Percentiles rank a stretch among this genome's conserved stretches.
Conservation (phyloP, 2,888 invertebrate genomes). For the Cataglyphis cursor region DNA sequence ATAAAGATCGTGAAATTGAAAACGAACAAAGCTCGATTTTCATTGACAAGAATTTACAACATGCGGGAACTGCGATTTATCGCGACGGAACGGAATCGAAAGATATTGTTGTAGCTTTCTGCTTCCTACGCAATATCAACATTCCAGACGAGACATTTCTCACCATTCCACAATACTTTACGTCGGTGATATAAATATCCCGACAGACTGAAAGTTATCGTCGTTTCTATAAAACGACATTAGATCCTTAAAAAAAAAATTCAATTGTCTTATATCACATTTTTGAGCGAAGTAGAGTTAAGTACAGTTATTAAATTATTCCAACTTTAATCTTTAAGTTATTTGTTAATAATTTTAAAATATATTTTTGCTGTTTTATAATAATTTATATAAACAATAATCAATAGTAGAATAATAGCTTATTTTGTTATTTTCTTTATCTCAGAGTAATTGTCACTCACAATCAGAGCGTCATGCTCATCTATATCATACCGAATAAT, state of each 20-base stretch:
- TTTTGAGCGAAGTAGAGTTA: background rate
- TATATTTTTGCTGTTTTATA: background rate
- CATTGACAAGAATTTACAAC: constrained; percentile 57
- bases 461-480: constrained; percentile 8
- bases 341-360: background rate
- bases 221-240: background rate
- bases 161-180: constrained; percentile 56
- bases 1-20: constrained; percentile 42
- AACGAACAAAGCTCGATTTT: constrained; percentile 47
- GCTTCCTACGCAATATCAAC: constrained; percentile 55
- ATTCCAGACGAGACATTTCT: constrained; percentile 51
- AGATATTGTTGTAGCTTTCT: constrained; percentile 56
- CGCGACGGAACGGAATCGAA: constrained; percentile 54
- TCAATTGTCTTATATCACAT: background rate
- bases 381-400: constrained; percentile 2
- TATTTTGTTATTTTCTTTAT: constrained; percentile 8
- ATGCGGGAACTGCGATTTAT: constrained; percentile 50
- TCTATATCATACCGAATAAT: constrained; percentile 38
- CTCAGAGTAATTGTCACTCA: constrained; percentile 1
- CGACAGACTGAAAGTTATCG: constrained; percentile 52
- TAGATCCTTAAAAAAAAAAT: background rate
- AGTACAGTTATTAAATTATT: background rate
- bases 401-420: background rate
- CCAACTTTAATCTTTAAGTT: constrained; percentile 5
- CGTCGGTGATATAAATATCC: constrained; percentile 55